These are phyloP conservation scores for Galendromus occidentalis DNA, from an alignment of 1,140 invertebrate species.

Conservation along the genomic window DNA sequence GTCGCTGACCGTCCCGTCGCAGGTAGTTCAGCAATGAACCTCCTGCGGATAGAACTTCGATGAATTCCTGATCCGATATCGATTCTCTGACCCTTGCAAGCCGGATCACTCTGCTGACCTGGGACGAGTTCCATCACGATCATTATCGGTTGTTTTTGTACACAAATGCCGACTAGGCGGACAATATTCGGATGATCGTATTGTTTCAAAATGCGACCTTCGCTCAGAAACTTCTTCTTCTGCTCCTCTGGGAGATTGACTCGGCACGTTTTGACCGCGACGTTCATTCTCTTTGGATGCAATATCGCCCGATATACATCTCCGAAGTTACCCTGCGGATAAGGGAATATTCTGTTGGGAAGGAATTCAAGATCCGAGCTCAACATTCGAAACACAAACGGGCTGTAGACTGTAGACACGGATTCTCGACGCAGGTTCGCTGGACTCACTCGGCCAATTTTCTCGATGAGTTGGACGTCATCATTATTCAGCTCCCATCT, in stretches of 20 bases:
- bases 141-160: constrained; percentile 95
- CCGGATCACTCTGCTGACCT: constrained; percentile 34
- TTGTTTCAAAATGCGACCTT: constrained; percentile 82
- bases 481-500: constrained; percentile 91
- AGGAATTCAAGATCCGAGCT: not conserved
- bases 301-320: constrained; percentile 82
- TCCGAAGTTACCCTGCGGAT: constrained; percentile 74
- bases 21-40: constrained; percentile 72
- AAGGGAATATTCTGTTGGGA: constrained; percentile 2
- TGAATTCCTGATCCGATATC: not conserved
- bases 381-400: not conserved
- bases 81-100: constrained; percentile 10
- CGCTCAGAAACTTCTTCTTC: constrained; percentile 84
- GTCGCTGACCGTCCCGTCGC: constrained; percentile 41
- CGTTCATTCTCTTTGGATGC: constrained; percentile 55
- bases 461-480: constrained; percentile 72
- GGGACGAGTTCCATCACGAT: constrained; percentile 95
- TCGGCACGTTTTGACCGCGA: constrained; percentile 88
- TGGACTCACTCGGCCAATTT: constrained; percentile 66
- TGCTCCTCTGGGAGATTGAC: constrained; percentile 83
- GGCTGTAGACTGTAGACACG: not conserved
- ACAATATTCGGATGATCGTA: constrained; percentile 93
- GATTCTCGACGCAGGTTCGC: too few relatives aligned
- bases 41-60: constrained; percentile 46
- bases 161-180: constrained; percentile 87